Base-by-base conservation (phyloP, 2,888 invertebrate species). In the Drosophila leonis region DNA sequence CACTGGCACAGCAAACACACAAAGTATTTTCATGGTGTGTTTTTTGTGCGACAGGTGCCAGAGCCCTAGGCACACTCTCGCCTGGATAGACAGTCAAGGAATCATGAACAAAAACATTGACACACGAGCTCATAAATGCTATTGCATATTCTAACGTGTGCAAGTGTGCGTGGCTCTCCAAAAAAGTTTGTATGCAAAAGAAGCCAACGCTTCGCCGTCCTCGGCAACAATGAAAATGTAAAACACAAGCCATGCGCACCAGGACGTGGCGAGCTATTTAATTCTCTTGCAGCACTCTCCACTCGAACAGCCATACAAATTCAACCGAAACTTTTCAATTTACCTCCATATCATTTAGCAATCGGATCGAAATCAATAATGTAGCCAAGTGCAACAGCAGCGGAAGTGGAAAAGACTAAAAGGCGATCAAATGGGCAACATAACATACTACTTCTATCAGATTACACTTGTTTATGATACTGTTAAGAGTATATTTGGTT, bases 21-120 rank as follows among this genome's bases (percentile, higher is more conserved):
- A 20, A 35, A 35, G 51, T 35, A 24, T 52, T 51, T 52, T 20
- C 35, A 15, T 49, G 49, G 31, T 13, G 13, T 15, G 31, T 52
- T 52, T 33, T 51, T 52, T 15, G 51, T 20, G 51, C 24, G 51
- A 52, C 51, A 52, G 33, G 51, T 52, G 24, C 39, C 55, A 27
- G 12, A 4, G 37, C 39, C 27, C 51, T 24, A 35, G 51, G 35
- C 33, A 10, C 18, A 13, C 51, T 33, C 51, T 5, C 29, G 55
- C 55, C 24, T 27, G 55, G 39, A 46, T 42, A 42, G 60, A 65
- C 39, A 60, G 59, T 41, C 48, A 65, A 60, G 39, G 49, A 60
- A 65, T 60, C 49, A 60, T 31, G 41, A 31, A 31, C 63, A 35
- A 51, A 18, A 61, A 49, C 49, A 51, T 39, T 41, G 42, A 51